Conservation (phyloP, 2,113 vertebrate species). For the Thalassarche chlororhynchos region DNA sequence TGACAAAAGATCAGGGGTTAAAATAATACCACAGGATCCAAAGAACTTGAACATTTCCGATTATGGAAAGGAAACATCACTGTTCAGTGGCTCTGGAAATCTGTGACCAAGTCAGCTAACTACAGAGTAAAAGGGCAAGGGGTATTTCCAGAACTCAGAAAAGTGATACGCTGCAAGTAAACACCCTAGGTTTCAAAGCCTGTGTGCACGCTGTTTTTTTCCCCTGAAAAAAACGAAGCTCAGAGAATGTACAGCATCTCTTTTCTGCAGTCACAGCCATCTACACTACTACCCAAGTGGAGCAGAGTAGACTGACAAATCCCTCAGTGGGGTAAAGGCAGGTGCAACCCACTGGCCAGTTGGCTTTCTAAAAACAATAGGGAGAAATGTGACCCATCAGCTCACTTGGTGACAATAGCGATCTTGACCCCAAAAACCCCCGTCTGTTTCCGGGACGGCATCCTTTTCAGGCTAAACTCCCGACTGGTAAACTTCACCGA, state of each 20-base stretch:
- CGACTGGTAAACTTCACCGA: slow-evolving; percentile 96
- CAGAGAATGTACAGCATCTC: background rate
- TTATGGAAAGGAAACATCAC: slow-evolving; percentile 20
- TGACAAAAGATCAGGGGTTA: slow-evolving; percentile 40
- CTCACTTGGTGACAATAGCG: slow-evolving; percentile 95
- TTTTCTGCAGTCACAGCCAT: background rate
- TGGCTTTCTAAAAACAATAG: background rate
- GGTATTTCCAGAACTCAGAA: background rate
- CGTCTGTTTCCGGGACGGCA: slow-evolving; percentile 90
- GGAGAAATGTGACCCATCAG: background rate
- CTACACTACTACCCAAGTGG: no score
- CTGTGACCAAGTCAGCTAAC: background rate
- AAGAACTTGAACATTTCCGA: background rate
- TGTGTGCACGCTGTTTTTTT: background rate
- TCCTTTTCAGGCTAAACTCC: slow-evolving; percentile 95
- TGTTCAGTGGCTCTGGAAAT: slow-evolving; percentile 17
- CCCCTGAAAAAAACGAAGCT: background rate
- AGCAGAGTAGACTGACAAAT: background rate
- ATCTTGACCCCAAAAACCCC: slow-evolving; percentile 98
- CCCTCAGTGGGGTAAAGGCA: background rate
- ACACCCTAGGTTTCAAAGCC: background rate
- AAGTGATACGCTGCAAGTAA: background rate
- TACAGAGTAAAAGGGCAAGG: background rate
- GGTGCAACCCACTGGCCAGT: background rate
- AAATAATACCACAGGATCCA: background rate